A percentile compares a stretch with the other conserved stretches of the same genome.
phyloP scores from a whole-genome alignment of 2,888 invertebrate genomes.

The Drosophila koepferae region DNA sequence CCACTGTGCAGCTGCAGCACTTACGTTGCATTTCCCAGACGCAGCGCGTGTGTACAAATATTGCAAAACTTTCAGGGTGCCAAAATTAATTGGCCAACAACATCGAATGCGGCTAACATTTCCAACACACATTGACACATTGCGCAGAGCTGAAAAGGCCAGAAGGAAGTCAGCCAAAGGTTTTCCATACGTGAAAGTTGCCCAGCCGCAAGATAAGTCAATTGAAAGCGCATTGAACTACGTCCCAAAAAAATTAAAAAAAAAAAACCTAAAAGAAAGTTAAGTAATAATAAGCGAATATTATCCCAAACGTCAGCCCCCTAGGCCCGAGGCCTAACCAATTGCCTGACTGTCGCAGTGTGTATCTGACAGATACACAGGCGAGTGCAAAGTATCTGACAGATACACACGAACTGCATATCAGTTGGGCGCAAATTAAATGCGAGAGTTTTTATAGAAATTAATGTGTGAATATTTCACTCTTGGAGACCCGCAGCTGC shows the following conservation, averaged over 20 bases:
- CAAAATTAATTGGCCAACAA: constrained; percentile 45
- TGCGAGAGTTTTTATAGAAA: constrained; percentile 45
- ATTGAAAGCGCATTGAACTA: constrained; percentile 73
- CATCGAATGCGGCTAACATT: constrained; percentile 12
- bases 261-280: constrained; percentile 65
- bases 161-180: constrained; percentile 70
- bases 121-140: constrained; percentile 22
- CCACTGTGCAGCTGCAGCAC: not conserved
- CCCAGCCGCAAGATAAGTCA: constrained; percentile 24
- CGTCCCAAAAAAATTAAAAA: constrained; percentile 39
- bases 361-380: constrained; percentile 29
- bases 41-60: not conserved
- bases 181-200: constrained; percentile 70
- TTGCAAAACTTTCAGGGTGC: constrained; percentile 33
- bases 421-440: constrained; percentile 36
- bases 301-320: constrained; percentile 41
- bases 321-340: constrained; percentile 41
- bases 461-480: constrained; percentile 67
- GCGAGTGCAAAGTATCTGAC: constrained; percentile 18
- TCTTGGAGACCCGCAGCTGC: constrained; percentile 29
- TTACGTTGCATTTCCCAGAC: constrained; percentile 49
- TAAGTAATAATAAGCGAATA: constrained; percentile 67
- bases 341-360: constrained; percentile 51
- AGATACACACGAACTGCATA: constrained; percentile 28
- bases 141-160: not conserved